Evolutionary conservation across 2,888 invertebrate species (phyloP).

Genomic region (Ormia ochracea): DNA sequence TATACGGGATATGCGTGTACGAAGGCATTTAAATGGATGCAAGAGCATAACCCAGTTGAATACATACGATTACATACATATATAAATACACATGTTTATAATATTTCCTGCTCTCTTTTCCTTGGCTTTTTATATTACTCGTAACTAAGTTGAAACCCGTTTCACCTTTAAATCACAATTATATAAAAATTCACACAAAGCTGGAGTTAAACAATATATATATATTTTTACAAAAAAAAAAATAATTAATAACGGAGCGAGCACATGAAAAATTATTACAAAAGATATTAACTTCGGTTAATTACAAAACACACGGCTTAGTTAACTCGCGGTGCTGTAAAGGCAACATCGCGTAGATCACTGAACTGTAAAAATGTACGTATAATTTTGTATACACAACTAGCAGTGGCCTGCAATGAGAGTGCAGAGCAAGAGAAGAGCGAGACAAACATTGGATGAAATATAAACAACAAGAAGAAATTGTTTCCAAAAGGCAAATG

Average conservation of each 20-base stretch:
- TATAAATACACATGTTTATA: too few relatives aligned
- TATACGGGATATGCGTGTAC: too few relatives aligned
- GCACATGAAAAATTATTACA: not conserved
- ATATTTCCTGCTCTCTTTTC: not conserved
- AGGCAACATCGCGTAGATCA: conserved; percentile 69
- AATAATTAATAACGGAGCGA: conserved; percentile 18
- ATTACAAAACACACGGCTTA: conserved; percentile 9
- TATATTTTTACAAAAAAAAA: not conserved
- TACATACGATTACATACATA: too few relatives aligned
- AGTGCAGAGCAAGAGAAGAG: conserved; percentile 2
- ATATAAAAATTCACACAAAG: not conserved
- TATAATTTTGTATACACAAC: conserved; percentile 43
- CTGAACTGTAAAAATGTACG: conserved; percentile 64
- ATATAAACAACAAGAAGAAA: not conserved
- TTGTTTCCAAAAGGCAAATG: conserved; percentile 9
- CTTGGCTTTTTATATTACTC: not conserved
- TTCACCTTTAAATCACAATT: conserved; percentile 34
- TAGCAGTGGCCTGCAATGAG: not conserved
- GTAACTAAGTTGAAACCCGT: conserved; percentile 7
- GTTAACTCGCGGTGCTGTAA: conserved; percentile 51
- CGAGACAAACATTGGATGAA: not conserved
- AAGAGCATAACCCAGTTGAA: too few relatives aligned
- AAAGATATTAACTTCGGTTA: conserved; percentile 9
- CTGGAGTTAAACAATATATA: not conserved
- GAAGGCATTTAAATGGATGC: too few relatives aligned